These are phyloP conservation scores for Andrena dorsata DNA, from an alignment of 2,888 invertebrate species.

Conservation along the genomic window DNA sequence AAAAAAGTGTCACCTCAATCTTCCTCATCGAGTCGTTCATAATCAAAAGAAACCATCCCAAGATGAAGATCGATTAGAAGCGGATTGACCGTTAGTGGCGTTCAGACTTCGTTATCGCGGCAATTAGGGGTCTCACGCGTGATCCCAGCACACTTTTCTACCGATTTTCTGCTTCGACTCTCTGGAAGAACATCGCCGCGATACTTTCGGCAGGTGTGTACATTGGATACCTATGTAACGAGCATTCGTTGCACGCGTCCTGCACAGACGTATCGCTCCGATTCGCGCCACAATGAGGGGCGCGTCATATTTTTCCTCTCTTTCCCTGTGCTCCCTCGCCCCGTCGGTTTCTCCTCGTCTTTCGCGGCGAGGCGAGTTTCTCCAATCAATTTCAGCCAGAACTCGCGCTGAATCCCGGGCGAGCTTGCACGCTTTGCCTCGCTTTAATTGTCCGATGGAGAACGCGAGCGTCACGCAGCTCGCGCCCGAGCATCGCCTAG, in stretches of 20 bases:
- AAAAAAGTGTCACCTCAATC: too few relatives aligned
- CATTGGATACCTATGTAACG: constrained; percentile 40
- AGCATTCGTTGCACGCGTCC: constrained; percentile 29
- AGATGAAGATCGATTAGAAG: background rate
- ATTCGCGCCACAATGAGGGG: constrained; percentile 42
- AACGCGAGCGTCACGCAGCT: constrained; percentile 43
- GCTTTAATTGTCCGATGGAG: constrained; percentile 54
- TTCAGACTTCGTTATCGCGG: background rate
- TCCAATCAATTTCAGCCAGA: constrained; percentile 33
- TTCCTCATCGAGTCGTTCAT: background rate
- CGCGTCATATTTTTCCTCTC: constrained; percentile 29
- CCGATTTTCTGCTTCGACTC: constrained; percentile 41
- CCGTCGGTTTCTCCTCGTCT: background rate
- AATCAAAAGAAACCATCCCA: background rate
- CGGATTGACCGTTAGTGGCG: background rate
- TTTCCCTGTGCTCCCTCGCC: background rate
- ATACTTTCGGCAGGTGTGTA: constrained; percentile 28
- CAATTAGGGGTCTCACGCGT: constrained; percentile 22
- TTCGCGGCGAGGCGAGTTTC: constrained; percentile 48
- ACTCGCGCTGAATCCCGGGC: constrained; percentile 41
- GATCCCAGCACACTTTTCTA: constrained; percentile 9
- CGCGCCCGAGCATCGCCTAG: constrained; percentile 17
- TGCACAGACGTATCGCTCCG: constrained; percentile 39
- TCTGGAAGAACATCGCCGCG: constrained; percentile 19
- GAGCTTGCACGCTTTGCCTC: constrained; percentile 25